Percentiles rank a stretch among this genome's conserved stretches.
Conservation (phyloP, 2,888 invertebrate genomes). For the Piscicola geometra region DNA sequence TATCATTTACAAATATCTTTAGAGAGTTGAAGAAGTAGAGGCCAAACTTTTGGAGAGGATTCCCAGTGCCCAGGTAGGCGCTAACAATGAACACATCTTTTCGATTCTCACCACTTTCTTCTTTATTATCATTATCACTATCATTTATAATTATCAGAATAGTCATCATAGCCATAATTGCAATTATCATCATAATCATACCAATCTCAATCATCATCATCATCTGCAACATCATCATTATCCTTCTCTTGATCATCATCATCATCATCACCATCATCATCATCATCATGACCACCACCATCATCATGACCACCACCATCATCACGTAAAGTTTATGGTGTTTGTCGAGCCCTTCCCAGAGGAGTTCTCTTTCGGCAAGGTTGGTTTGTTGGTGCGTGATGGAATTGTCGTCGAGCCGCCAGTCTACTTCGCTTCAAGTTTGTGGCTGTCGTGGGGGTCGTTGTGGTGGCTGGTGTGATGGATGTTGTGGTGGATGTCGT, state of each 20-base stretch:
- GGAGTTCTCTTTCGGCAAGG: not conserved
- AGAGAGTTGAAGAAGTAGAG: no score
- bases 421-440: not conserved
- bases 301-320: not conserved
- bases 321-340: not conserved
- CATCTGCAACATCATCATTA: not conserved
- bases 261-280: slow-evolving; percentile 19
- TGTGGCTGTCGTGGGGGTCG: not conserved
- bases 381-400: not conserved
- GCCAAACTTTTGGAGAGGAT: no score
- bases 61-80: no score
- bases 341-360: not conserved
- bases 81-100: not conserved
- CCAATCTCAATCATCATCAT: not conserved
- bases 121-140: slow-evolving; percentile 6
- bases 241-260: slow-evolving; percentile 21
- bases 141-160: slow-evolving; percentile 3
- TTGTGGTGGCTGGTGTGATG: no score
- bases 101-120: not conserved
- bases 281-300: not conserved
- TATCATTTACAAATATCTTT: no score
- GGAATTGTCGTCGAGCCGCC: not conserved
- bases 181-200: not conserved
- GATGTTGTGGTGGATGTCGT: no score
- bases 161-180: not conserved